Base-by-base conservation (phyloP, 2,797 vertebrate species). In the Crocodylus rhombifer region DNA sequence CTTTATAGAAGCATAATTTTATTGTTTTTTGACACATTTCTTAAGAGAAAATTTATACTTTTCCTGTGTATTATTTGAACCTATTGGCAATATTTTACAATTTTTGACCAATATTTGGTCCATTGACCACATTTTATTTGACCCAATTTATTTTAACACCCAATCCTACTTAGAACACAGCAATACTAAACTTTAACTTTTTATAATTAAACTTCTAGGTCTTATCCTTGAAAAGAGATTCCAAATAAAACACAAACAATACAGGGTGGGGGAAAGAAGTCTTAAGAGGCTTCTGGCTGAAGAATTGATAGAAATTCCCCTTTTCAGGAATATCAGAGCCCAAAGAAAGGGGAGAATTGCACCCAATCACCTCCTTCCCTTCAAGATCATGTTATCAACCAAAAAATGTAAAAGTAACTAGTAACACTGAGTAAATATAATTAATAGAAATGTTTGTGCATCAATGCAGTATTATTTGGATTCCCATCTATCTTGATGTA, bases 201-300 rank as follows among this genome's bases (percentile, higher is more conserved):
- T 78, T 78, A 51, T 82, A 65, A 62, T 82, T 6, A 85, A 83
- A 14, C n/a, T 61, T 69, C 69, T 83, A 20, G 20, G 18, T 67
- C n/a, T 64, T 60, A 42, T 2, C 4, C 73, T 5, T 1, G 3
- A 80, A n/a, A 36, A 75, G 80, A 42, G 2, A 56, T 62, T 67
- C 0, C 0, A 77, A 7, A 6, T 83, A 63, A 61, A 14, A 3
- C 79, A 33, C 5, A 17, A 42, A 23, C 0, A 6, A 1, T 58
- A 77, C 10, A 42, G 42, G 75, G 63, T 30, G 67, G 36, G 51
- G 33, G 33, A 2, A 56, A 36, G 58, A 67, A 69, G 28, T 65
- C 64, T 30, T 65, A 15, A 65, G 64, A 51, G 42, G 42, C 42
- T 51, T 51, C 10, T 51, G 42, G 42, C 42, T 51, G 42, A 51